Conservation (phyloP, 2,888 invertebrate species). For the Halictus ligatus region DNA sequence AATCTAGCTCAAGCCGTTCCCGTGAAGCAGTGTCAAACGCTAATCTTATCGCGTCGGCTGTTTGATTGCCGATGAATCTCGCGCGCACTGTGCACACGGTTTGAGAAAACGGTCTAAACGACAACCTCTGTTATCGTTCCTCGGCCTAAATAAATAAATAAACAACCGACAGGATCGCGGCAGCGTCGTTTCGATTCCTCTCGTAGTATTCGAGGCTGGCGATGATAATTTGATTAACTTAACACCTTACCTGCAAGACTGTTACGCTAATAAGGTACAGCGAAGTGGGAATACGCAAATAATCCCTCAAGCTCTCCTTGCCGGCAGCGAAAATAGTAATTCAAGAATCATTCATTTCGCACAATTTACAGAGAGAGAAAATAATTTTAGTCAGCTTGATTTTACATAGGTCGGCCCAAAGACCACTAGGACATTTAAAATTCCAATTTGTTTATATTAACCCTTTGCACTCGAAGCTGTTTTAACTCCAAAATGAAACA, state of each 20-base stretch:
- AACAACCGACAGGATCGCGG: background rate
- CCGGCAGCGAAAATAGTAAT: background rate
- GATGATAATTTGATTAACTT: background rate
- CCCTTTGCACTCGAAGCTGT: too few species aligned
- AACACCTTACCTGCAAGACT: background rate
- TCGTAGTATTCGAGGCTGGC: background rate
- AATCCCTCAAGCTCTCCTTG: background rate
- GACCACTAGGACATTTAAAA: too few species aligned
- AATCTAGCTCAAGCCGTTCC: constrained; percentile 19
- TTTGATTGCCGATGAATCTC: background rate
- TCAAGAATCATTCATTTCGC: background rate
- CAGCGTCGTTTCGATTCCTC: background rate
- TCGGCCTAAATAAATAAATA: constrained; percentile 3
- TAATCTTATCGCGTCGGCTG: constrained; percentile 45
- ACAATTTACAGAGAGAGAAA: too few species aligned
- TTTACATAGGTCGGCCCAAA: too few species aligned
- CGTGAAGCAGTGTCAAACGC: constrained; percentile 26
- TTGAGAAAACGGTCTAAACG: background rate
- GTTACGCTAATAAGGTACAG: background rate
- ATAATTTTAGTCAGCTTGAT: too few species aligned
- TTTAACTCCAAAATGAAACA: too few species aligned
- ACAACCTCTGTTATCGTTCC: background rate
- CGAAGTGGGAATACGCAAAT: background rate
- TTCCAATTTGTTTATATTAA: too few species aligned
- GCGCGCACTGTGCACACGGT: background rate